These are phyloP conservation scores for Punctoribates punctum DNA, from an alignment of 2,888 invertebrate genomes.

Conservation along the genomic window DNA sequence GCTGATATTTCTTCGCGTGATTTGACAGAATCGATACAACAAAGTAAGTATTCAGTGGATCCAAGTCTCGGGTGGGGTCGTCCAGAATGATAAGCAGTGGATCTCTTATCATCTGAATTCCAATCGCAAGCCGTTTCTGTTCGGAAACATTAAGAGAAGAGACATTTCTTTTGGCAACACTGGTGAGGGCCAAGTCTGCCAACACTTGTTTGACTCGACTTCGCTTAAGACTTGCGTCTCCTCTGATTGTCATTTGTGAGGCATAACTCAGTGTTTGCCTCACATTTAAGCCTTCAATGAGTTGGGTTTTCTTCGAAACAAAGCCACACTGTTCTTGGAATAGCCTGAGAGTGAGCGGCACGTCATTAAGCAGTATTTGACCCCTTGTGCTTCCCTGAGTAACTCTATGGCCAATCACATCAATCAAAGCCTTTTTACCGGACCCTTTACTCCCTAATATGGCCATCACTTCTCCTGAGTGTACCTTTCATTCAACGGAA, in stretches of 20 bases:
- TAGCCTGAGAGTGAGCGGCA: constrained; percentile 71
- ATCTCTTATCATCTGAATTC: constrained; percentile 86
- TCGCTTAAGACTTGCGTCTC: constrained; percentile 65
- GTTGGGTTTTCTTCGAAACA: constrained; percentile 77
- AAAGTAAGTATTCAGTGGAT: constrained; percentile 89
- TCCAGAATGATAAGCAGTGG: constrained; percentile 57
- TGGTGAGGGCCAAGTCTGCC: constrained; percentile 86
- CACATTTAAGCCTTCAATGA: constrained; percentile 79
- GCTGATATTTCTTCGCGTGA: constrained; percentile 76
- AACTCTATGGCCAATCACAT: constrained; percentile 70
- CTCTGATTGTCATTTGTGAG: constrained; percentile 58
- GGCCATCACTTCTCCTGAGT: constrained; percentile 88
- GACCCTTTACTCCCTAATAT: constrained; percentile 85
- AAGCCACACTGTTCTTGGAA: constrained; percentile 75
- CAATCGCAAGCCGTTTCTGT: constrained; percentile 81
- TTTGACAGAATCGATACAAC: constrained; percentile 90
- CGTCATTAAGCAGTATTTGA: constrained; percentile 81
- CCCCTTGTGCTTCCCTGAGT: constrained; percentile 61
- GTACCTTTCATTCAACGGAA: constrained; percentile 57
- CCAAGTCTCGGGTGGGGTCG: constrained; percentile 73
- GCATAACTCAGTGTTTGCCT: constrained; percentile 62
- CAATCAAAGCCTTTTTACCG: constrained; percentile 87
- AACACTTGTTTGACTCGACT: constrained; percentile 81
- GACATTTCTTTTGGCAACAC: constrained; percentile 73
- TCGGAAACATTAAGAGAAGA: constrained; percentile 82